These are phyloP conservation scores for Schizothorax lantsangensis DNA, from an alignment of 2,797 vertebrate genomes.

Conservation along the genomic window DNA sequence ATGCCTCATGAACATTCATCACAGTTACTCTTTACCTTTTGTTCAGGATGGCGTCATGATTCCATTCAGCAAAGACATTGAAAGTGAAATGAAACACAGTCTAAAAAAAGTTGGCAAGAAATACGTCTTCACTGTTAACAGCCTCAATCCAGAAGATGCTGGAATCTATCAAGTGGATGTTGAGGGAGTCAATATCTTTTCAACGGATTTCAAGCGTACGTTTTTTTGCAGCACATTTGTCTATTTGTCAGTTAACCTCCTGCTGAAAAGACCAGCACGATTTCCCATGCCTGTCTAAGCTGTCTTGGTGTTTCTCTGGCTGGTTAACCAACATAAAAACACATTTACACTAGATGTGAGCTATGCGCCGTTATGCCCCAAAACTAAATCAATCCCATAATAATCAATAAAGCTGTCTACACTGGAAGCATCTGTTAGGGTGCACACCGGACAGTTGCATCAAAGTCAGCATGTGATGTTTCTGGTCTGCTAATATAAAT, in stretches of 20 bases:
- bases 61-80: constrained; percentile 70
- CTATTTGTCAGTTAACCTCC: neutral
- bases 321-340: constrained; percentile 4
- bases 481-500: neutral
- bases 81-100: constrained; percentile 73
- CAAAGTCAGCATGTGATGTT: neutral
- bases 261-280: constrained; percentile 1
- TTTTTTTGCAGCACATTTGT: constrained; percentile 7
- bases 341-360: neutral
- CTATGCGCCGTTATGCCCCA: neutral
- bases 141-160: constrained; percentile 82
- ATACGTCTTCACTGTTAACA: constrained; percentile 81
- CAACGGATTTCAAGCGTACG: constrained; percentile 86
- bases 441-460: neutral
- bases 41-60: constrained; percentile 85
- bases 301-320: neutral
- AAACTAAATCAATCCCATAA: neutral
- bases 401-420: constrained; percentile 7
- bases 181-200: constrained; percentile 86
- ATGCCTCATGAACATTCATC: neutral
- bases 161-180: constrained; percentile 89
- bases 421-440: neutral
- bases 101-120: constrained; percentile 85
- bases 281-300: neutral
- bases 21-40: neutral